A percentile compares a stretch with the other conserved stretches of the same genome.
phyloP scores from a whole-genome alignment of 2,797 vertebrate species.

The Cetoscarus ocellatus region DNA sequence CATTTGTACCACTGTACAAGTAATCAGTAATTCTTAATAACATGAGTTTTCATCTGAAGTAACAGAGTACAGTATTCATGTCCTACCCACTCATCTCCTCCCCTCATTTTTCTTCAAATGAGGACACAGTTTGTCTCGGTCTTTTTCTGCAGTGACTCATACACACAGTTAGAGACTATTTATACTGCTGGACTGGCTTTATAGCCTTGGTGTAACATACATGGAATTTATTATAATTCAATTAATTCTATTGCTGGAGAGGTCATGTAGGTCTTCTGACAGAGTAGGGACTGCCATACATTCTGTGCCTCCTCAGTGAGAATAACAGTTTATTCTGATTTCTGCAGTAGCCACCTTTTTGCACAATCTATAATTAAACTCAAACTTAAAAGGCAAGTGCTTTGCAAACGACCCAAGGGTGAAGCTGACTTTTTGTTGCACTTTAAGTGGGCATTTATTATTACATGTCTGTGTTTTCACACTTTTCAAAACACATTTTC shows the following conservation, averaged over 20 bases:
- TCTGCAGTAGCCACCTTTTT: slow-evolving; percentile 55
- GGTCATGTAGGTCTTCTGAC: not conserved
- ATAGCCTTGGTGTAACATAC: slow-evolving; percentile 1
- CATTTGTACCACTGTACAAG: not conserved
- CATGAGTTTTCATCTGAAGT: not conserved
- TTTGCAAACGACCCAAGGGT: slow-evolving; percentile 71
- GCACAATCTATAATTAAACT: slow-evolving; percentile 77
- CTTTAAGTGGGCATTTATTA: slow-evolving; percentile 72
- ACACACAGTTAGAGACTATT: not conserved
- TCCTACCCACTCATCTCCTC: not conserved
- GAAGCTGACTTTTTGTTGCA: slow-evolving; percentile 67
- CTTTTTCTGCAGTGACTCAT: slow-evolving; percentile 1
- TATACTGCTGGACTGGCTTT: slow-evolving; percentile 3
- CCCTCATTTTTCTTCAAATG: not conserved
- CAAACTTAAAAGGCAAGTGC: slow-evolving; percentile 65
- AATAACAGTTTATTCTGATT: slow-evolving; percentile 45
- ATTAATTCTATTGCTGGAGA: slow-evolving; percentile 8
- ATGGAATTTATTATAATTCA: not conserved
- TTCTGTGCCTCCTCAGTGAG: not conserved
- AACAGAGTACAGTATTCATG: not conserved
- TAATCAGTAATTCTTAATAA: not conserved
- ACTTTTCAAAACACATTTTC: slow-evolving; percentile 70
- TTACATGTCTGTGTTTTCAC: slow-evolving; percentile 64
- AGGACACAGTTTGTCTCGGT: not conserved
- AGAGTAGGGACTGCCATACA: slow-evolving; percentile 2